Evolutionary conservation across 2,113 vertebrate species (phyloP), one percentile per base, ranked within the genome.

Genomic region (Psittacus erithacus): DNA sequence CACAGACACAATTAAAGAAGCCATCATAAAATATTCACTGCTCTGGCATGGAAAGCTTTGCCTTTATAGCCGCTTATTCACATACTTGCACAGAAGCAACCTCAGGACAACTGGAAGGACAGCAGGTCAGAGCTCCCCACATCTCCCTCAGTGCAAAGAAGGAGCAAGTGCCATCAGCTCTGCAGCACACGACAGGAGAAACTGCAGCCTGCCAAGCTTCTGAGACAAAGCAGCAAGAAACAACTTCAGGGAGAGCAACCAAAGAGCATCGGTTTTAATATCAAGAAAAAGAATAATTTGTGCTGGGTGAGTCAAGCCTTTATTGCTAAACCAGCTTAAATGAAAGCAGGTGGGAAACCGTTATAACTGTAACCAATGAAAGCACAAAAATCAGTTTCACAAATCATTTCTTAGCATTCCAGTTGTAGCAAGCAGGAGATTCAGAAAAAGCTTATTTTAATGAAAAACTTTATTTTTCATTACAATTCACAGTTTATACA

Each of bases 401-500:
- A 95, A 70, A 60, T 90, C 39, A 68, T 41, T 96, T 88, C 88
- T 97, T 75, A 92, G 52, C 92, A 94, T 97, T 95, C 91, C 92
- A 93, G 64, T 95, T 91, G 86, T 43, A 95, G 90, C 95, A 98
- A 98, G 93, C 93, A 98, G 93, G 90, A 98, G 95, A 97, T 97
- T 95, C 84, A 79, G 93, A 92, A 96, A 98, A 98, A 81, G 62
- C 74, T 92, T 82, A 77, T 95, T 98, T 98, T 98, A 95, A 97
- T 97, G 97, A 98, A 97, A 98, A 98, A 98, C 94, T 98, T 98
- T 98, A 98, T 98, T 98, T 97, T 95, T 98, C 97, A 94, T 91
- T 98, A 97, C 97, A 97, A 96, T 98, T 98, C 98, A 98, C 98
- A 98, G 98, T 98, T 98, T 98, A 94, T 98, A 96, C 97, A 97